These are phyloP conservation scores for Leucophenga montana DNA, from an alignment of 2,888 invertebrate genomes.

Conservation along the genomic window DNA sequence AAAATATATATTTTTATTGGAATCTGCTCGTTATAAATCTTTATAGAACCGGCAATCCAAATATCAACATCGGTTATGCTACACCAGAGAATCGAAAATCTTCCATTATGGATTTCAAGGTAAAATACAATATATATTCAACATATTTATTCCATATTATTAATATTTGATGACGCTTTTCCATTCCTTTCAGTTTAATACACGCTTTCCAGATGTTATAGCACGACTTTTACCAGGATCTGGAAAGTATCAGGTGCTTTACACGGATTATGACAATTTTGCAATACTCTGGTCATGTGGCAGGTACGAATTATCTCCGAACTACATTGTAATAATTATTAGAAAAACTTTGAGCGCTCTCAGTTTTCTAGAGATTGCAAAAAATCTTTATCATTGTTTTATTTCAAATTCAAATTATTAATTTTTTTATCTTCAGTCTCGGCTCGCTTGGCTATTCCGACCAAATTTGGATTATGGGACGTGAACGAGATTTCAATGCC, in stretches of 20 bases:
- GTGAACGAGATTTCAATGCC: slow-evolving; percentile 79
- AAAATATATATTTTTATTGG: neutral
- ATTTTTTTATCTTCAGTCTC: slow-evolving; percentile 68
- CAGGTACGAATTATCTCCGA: slow-evolving; percentile 56
- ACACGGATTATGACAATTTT: slow-evolving; percentile 82
- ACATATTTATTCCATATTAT: neutral
- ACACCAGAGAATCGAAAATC: slow-evolving; percentile 77
- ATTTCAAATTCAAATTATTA: no score
- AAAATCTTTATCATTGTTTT: no score
- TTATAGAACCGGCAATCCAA: slow-evolving; percentile 78
- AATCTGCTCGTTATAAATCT: no score
- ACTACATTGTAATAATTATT: no score
- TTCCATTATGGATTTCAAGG: slow-evolving; percentile 74
- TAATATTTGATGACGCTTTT: no score
- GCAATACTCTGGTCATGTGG: slow-evolving; percentile 84
- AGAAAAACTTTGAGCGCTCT: no score
- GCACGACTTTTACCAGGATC: slow-evolving; percentile 81
- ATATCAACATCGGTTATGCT: slow-evolving; percentile 78
- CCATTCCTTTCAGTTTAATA: slow-evolving; percentile 74
- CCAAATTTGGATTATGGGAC: slow-evolving; percentile 82
- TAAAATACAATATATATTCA: slow-evolving; percentile 38
- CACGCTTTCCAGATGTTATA: slow-evolving; percentile 79
- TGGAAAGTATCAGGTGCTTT: slow-evolving; percentile 81
- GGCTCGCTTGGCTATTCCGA: slow-evolving; percentile 76
- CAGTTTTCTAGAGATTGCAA: no score